Evolutionary conservation across 2,888 invertebrate species (phyloP).

Genomic region (Sarcophaga subvicina): DNA sequence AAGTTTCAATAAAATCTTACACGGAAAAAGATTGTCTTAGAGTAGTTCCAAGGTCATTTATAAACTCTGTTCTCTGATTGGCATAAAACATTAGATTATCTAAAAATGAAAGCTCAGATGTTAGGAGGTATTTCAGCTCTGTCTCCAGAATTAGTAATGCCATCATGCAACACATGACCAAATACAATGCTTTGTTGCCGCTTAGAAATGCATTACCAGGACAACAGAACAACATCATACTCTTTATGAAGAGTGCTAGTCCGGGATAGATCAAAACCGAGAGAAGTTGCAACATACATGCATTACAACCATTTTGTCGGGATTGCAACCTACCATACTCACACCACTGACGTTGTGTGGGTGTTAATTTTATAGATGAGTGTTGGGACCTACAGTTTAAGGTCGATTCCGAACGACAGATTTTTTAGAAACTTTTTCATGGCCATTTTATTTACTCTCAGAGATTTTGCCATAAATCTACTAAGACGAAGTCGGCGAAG

Average conservation of each 20-base stretch:
- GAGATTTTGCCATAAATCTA: too few relatives aligned
- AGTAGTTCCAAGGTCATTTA: constrained; percentile 93
- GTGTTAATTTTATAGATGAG: too few relatives aligned
- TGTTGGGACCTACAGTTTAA: too few relatives aligned
- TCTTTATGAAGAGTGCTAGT: constrained; percentile 95
- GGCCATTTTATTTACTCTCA: too few relatives aligned
- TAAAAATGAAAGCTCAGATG: constrained; percentile 95
- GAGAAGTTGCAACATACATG: too few relatives aligned
- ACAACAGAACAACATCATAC: constrained; percentile 96
- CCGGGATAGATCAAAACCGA: constrained; percentile 95
- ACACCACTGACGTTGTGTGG: too few relatives aligned
- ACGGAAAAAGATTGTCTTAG: constrained; percentile 94
- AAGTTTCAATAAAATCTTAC: constrained; percentile 94
- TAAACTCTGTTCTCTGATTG: constrained; percentile 93
- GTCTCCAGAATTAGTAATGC: constrained; percentile 97
- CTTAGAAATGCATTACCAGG: constrained; percentile 95
- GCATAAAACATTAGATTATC: constrained; percentile 94
- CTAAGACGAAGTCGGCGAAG: too few relatives aligned
- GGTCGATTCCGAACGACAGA: too few relatives aligned
- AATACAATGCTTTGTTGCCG: constrained; percentile 94
- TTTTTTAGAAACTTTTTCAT: too few relatives aligned
- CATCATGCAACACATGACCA: too few relatives aligned
- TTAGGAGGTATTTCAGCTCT: constrained; percentile 95
- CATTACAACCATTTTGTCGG: too few relatives aligned
- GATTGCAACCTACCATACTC: too few relatives aligned